These are phyloP conservation scores for Mythimna ferrago DNA, from an alignment of 2,888 invertebrate genomes.

Conservation along the genomic window DNA sequence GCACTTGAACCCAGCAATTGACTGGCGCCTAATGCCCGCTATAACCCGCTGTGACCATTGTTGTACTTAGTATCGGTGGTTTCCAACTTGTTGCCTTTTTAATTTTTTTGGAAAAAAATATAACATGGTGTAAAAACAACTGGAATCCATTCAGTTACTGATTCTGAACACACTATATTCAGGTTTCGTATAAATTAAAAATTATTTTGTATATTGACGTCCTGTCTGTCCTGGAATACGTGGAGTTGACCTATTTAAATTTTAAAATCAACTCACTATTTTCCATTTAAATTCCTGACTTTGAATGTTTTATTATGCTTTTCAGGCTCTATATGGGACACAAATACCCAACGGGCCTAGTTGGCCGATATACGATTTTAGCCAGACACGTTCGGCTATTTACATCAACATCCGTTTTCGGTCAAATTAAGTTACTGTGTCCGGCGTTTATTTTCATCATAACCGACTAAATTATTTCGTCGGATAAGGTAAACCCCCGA, in stretches of 20 bases:
- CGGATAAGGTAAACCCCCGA: neutral
- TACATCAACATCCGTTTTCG: constrained; percentile 19
- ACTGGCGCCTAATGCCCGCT: too few species aligned
- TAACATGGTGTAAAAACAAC: too few species aligned
- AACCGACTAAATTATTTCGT: neutral
- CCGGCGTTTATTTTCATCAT: constrained; percentile 7
- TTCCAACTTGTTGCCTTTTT: too few species aligned
- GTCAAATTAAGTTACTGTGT: constrained; percentile 24
- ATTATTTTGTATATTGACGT: too few species aligned
- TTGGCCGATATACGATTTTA: constrained; percentile 31
- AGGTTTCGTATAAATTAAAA: too few species aligned
- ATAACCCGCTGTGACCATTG: too few species aligned
- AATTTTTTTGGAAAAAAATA: too few species aligned
- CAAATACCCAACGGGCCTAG: constrained; percentile 10
- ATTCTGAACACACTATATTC: too few species aligned
- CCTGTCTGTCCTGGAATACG: too few species aligned
- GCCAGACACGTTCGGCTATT: constrained; percentile 32
- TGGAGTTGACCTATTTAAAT: neutral
- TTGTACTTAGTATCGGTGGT: too few species aligned
- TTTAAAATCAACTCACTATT: neutral
- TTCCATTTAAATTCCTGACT: neutral
- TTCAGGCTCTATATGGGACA: neutral
- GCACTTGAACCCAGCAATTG: too few species aligned
- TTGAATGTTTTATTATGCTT: neutral
- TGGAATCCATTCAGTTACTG: too few species aligned